Conservation (phyloP, 2,113 vertebrate species). For the Psittacula cyanocephala region DNA sequence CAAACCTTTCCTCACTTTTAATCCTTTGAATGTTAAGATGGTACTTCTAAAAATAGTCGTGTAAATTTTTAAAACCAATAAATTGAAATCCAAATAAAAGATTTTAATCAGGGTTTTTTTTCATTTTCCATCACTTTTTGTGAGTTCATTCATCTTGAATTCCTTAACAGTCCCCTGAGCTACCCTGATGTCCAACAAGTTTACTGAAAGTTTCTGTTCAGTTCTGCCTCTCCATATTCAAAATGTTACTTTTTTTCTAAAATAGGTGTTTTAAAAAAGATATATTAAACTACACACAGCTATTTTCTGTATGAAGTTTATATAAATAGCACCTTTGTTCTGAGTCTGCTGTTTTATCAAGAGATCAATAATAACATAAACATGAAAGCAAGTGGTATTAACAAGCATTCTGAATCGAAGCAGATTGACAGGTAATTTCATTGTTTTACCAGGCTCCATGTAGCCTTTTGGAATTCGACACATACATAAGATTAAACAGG, state of each 20-base stretch:
- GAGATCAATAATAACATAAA: background rate
- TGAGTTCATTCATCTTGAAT: background rate
- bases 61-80: background rate
- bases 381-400: background rate
- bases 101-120: background rate
- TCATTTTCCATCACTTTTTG: background rate
- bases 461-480: background rate
- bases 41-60: background rate
- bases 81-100: background rate
- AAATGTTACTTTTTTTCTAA: background rate
- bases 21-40: background rate
- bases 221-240: background rate
- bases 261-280: background rate
- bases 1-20: background rate
- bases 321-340: background rate
- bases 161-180: background rate
- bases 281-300: background rate
- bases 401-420: background rate
- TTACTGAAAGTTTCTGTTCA: background rate
- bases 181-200: background rate
- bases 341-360: background rate
- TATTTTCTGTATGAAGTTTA: background rate
- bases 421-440: background rate
- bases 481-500: background rate
- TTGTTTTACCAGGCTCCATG: background rate